Base-by-base conservation (phyloP, 2,888 invertebrate species). In the Drosophila borborema region DNA sequence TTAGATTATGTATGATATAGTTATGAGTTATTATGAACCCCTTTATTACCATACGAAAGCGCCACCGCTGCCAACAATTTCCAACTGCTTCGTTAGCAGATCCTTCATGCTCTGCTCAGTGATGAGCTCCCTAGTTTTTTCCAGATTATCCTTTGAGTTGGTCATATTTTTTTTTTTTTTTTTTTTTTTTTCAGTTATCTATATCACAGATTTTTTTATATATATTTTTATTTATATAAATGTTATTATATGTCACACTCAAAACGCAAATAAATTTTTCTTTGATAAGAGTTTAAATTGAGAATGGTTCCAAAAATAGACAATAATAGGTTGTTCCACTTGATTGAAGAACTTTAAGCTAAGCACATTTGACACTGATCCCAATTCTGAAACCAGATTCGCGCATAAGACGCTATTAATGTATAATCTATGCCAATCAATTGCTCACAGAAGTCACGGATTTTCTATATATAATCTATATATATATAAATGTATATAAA, bases 21-120 rank as follows among this genome's bases (percentile, higher is more conserved):
- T 4, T 6, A 23, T 54, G 12, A 10, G 4, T 51, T 12, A 45
- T 20, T n/a, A 34, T 14, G 8, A 1, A 40, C 12, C 31, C 23
- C 40, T 36, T 10, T 9, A 60, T 53, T 90, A 93, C 93, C 93
- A 93, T 48, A 93, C 93, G 88, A 92, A 93, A 56, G 86, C 86
- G 28, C 93, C 93, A n/a, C 93, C 92, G 63, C 84, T 90, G 56
- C 93, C 93, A 18, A 90, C 81, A 0, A 90, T 73, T 64, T 93
- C 93, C 73, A 93, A 68, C 78, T 93, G 92, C 69, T 91, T 91
- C 59, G 91, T 90, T 8, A 93, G 86, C 73, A 92, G 80, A 70
- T 92, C 92, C 78, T 93, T 92, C 64, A 92, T 89, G n/a, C 80
- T 79, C 64, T 92, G 91, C 80, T 93, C 93, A 63, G 81, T 90